A percentile compares a stretch with the other conserved stretches of the same genome.
Conservation (phyloP, 2,888 invertebrate genomes). For the Drosophila mettleri region DNA sequence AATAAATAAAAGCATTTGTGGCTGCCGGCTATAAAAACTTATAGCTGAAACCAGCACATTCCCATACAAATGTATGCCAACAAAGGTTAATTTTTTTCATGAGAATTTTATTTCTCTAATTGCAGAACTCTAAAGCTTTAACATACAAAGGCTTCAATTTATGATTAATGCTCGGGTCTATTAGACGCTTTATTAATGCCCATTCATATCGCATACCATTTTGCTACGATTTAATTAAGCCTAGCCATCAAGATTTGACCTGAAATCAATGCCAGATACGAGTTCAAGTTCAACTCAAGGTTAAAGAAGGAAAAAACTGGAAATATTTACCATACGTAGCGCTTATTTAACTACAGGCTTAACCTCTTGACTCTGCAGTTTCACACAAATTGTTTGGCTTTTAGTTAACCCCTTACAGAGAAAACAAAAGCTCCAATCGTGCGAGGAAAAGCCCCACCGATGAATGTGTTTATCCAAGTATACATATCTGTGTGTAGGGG, state of each 20-base stretch:
- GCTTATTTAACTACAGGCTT: conserved; percentile 15
- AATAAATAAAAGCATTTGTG: no score
- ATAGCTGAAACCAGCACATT: not conserved
- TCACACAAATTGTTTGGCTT: conserved; percentile 33
- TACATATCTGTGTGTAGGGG: not conserved
- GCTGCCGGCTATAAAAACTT: no score
- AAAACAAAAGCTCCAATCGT: conserved; percentile 47
- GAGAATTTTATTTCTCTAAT: not conserved
- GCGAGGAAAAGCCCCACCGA: not conserved
- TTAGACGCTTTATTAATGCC: not conserved
- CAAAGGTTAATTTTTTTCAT: not conserved
- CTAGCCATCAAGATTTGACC: conserved; percentile 10
- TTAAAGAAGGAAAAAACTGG: conserved; percentile 3
- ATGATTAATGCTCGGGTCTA: conserved; percentile 1
- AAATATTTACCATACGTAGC: conserved; percentile 21
- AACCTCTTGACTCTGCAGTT: conserved; percentile 27
- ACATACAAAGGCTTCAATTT: not conserved
- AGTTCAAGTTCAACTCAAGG: conserved; percentile 30
- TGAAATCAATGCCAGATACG: conserved; percentile 6
- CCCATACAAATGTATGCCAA: not conserved
- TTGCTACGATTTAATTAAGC: not conserved
- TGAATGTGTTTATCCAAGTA: conserved; percentile 27
- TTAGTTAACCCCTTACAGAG: conserved; percentile 10
- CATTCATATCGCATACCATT: not conserved
- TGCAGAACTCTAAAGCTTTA: not conserved